phyloP scores from a whole-genome alignment of 2,888 invertebrate genomes.

The Glaucopsyche alexis region DNA sequence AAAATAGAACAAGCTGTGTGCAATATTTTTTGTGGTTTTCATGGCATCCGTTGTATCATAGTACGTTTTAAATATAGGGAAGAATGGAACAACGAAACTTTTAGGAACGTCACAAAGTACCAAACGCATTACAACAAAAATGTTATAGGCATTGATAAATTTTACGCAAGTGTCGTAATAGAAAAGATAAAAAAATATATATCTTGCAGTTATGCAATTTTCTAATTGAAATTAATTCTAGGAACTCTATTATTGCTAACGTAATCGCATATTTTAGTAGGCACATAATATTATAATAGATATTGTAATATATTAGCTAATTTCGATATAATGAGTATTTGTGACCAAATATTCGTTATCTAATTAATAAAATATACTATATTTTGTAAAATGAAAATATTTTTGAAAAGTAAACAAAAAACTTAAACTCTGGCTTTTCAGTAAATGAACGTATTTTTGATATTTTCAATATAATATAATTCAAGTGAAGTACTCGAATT shows the following conservation, averaged over 20 bases:
- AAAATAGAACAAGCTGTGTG: conserved; percentile 77
- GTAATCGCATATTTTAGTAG: conserved; percentile 14
- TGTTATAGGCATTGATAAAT: neutral
- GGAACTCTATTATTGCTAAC: conserved; percentile 23
- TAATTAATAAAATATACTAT: neutral
- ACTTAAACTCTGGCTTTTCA: neutral
- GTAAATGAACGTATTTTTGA: neutral
- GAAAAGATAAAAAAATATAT: conserved; percentile 2
- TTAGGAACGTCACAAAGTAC: neutral
- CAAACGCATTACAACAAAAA: neutral
- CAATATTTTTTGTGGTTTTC: conserved; percentile 74
- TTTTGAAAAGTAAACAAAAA: neutral
- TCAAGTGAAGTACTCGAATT: neutral
- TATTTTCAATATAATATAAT: neutral
- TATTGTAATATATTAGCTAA: conserved; percentile 3
- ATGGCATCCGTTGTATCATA: conserved; percentile 38
- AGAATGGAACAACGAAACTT: neutral
- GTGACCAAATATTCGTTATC: neutral
- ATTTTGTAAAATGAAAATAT: neutral
- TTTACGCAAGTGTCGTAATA: conserved; percentile 20
- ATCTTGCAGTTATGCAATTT: conserved; percentile 12
- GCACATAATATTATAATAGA: conserved; percentile 22
- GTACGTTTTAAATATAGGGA: neutral
- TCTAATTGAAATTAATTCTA: conserved; percentile 24
- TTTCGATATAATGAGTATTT: conserved; percentile 6